Evolutionary conservation across 2,113 vertebrate species (phyloP).

Genomic region (Rhinoptilus africanus): DNA sequence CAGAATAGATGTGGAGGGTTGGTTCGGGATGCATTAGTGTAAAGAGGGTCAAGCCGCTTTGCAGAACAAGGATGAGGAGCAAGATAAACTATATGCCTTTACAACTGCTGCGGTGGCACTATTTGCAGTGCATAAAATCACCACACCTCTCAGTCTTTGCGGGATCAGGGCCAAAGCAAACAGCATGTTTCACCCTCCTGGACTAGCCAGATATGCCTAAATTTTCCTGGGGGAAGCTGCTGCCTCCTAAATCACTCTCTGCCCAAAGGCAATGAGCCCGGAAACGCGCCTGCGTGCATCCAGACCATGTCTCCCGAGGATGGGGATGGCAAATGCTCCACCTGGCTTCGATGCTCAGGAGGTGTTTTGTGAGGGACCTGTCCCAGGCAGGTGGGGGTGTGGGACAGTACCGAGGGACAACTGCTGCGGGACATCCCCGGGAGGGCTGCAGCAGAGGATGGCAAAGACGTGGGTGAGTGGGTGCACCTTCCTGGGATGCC

Average conservation of each 20-base stretch:
- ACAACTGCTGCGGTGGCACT: neutral
- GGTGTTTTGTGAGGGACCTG: neutral
- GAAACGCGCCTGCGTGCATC: neutral
- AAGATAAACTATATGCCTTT: neutral
- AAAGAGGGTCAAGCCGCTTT: neutral
- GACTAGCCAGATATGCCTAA: neutral
- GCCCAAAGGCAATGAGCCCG: neutral
- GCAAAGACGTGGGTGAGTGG: neutral
- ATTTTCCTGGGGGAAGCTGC: neutral
- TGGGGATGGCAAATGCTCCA: neutral
- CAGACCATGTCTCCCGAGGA: rapidly evolving
- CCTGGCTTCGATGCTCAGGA: rapidly evolving
- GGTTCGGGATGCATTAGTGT: neutral
- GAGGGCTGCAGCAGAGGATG: too few relatives aligned
- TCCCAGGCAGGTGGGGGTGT: rapidly evolving
- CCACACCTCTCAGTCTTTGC: neutral
- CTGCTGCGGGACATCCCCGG: neutral
- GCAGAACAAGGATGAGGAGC: neutral
- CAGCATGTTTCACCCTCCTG: neutral
- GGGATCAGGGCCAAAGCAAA: neutral
- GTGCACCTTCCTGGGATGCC: neutral
- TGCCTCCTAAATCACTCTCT: neutral
- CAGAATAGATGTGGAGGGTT: neutral
- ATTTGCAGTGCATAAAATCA: neutral
- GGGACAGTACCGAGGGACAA: neutral